Base-by-base conservation (phyloP, 2,888 invertebrate species). In the Therioaphis trifolii region DNA sequence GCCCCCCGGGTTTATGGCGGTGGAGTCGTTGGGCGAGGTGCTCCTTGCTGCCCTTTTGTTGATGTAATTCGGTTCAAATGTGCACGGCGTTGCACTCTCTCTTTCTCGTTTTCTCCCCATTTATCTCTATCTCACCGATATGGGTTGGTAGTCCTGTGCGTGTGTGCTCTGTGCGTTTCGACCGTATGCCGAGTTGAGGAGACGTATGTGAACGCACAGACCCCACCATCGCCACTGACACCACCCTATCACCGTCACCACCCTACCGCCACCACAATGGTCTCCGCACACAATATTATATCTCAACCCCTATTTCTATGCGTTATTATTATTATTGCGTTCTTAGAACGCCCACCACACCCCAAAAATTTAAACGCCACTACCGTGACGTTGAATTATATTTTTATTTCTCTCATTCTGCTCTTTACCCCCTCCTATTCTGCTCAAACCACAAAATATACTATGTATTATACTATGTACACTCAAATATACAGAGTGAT, bases 71-170 rank as follows among this genome's bases (percentile, higher is more conserved):
- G 40, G 78, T 79, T 79, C 40, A 79, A 69, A 79, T n/a, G 69
- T 55, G 55, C 68, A 79, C 69, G 12, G 40, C 27, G n/a, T 21
- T 77, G 77, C 68, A 68, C 52, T 78, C 75, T 29, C 75, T 27
- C n/a, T 15, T n/a, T 61, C 27, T 27, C 3, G 15, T 29, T 15
- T 63, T 35, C 29, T 72, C 71, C 29, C 43, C 43, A 7, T 35
- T 24, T 12, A 29, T 40, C 21, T 52, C 15, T 52, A 27, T 52
- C 49, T 58, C 21, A 29, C 46, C 46, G 35, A 35, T 12, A 66
- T 66, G 72, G 63, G 82, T 82, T 82, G 82, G 82, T 82, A 82
- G 63, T 82, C 82, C 82, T 82, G 82, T 82, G 40, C 21, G 69
- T 72, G 80, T 77, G 76, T 76, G 52, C 12, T n/a, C n/a, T n/a